Conservation (phyloP, 2,888 invertebrate species). For the Rhamphomyia laevipes region DNA sequence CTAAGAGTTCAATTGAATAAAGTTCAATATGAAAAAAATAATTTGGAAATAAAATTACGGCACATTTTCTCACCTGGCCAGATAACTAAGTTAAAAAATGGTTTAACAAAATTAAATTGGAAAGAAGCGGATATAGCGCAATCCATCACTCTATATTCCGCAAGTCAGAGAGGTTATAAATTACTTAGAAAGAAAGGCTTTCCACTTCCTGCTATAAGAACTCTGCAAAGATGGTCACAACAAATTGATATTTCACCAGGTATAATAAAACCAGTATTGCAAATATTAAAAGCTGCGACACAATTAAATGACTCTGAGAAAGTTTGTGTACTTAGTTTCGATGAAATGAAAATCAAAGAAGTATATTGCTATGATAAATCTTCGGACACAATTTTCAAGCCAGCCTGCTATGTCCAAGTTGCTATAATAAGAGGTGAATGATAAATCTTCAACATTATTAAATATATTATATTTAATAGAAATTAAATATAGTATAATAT, state of each 20-base stretch:
- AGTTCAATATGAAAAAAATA: no score
- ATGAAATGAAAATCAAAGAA: slow-evolving; percentile 11
- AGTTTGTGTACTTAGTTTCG: slow-evolving; percentile 9
- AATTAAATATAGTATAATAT: no score
- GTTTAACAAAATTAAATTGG: slow-evolving; percentile 5
- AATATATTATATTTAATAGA: no score
- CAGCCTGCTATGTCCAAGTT: slow-evolving; percentile 10
- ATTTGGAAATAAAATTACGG: slow-evolving; percentile 3
- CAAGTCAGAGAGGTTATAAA: slow-evolving; percentile 13
- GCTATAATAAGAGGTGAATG: slow-evolving; percentile 13
- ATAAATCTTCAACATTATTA: no score
- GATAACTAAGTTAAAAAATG: slow-evolving; percentile 8
- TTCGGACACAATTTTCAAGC: slow-evolving; percentile 2
- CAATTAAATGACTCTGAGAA: slow-evolving; percentile 7
- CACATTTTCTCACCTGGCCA: slow-evolving; percentile 9
- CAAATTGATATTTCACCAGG: slow-evolving; percentile 11
- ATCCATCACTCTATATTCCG: slow-evolving; percentile 9
- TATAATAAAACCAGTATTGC: slow-evolving; percentile 12
- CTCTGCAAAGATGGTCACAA: slow-evolving; percentile 13
- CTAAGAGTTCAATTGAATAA: no score
- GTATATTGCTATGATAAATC: slow-evolving; percentile 8
- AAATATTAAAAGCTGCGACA: slow-evolving; percentile 7
- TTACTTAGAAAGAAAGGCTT: slow-evolving; percentile 11
- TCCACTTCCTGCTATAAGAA: slow-evolving; percentile 12
- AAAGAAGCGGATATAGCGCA: slow-evolving; percentile 10